Percentiles rank a stretch among this genome's conserved stretches.
phyloP scores from a whole-genome alignment of 2,888 invertebrate genomes.

The Panopea generosa region DNA sequence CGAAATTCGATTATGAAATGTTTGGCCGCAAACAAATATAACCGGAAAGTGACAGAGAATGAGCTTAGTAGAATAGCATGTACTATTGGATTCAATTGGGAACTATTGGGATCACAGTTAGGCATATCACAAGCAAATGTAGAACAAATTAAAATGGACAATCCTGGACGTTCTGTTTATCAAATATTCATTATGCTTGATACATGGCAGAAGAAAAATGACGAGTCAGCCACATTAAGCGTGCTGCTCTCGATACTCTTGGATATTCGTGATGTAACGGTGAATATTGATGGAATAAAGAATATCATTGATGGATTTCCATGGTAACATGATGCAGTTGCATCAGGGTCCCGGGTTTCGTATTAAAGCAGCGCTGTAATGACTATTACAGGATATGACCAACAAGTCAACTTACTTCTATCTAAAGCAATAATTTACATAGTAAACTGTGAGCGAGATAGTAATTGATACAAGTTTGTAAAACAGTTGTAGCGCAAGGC shows the following conservation, averaged over 20 bases:
- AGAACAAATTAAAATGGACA: slow-evolving; percentile 23
- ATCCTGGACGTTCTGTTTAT: not conserved
- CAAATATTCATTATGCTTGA: slow-evolving; percentile 17
- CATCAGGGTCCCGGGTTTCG: no score
- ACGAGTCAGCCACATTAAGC: slow-evolving; percentile 9
- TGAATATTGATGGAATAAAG: no score
- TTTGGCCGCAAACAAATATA: not conserved
- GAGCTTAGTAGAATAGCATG: slow-evolving; percentile 9
- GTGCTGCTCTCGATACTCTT: slow-evolving; percentile 4
- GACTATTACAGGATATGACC: no score
- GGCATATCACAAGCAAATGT: slow-evolving; percentile 11
- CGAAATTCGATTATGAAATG: no score
- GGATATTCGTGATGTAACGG: not conserved
- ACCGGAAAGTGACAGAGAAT: slow-evolving; percentile 4
- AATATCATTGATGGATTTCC: no score
- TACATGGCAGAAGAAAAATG: slow-evolving; percentile 5
- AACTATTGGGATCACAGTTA: slow-evolving; percentile 19
- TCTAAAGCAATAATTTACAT: no score
- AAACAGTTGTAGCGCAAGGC: no score
- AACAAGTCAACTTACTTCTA: no score
- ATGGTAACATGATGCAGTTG: no score
- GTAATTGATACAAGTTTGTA: no score
- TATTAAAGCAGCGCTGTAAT: no score
- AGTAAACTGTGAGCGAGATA: no score
- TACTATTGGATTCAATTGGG: slow-evolving; percentile 29